Percentiles rank a stretch among this genome's conserved stretches.
Conservation (phyloP, 2,113 vertebrate genomes). For the Phylloscopus trochiloides region DNA sequence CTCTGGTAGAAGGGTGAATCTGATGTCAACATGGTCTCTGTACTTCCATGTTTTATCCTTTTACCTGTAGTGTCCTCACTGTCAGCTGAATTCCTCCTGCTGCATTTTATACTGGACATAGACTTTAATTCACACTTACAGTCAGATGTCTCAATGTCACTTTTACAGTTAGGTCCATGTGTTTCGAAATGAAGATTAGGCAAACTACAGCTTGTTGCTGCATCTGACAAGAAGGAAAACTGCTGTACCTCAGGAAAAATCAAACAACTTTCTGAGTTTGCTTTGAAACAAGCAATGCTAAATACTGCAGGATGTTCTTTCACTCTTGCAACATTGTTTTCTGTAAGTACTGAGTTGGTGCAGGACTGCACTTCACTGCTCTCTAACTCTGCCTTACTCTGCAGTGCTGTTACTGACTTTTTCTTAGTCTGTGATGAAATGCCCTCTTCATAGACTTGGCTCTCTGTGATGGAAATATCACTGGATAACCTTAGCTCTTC, state of each 20-base stretch:
- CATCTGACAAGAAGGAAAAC: not conserved
- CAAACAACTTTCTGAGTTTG: conserved; percentile 64
- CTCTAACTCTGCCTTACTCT: not conserved
- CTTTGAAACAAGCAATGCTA: conserved; percentile 15
- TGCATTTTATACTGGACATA: conserved; percentile 6
- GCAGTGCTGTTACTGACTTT: not conserved
- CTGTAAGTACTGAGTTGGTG: not conserved
- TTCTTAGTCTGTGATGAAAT: not conserved
- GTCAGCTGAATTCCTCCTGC: not conserved
- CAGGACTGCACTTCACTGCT: not conserved
- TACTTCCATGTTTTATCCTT: not conserved
- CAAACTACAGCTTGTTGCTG: conserved; percentile 55
- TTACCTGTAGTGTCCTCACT: not conserved
- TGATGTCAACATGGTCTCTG: not conserved
- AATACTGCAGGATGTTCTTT: not conserved
- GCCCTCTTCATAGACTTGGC: not conserved
- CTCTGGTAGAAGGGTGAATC: not conserved
- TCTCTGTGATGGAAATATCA: not conserved
- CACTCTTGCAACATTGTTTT: not conserved
- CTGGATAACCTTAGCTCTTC: not conserved
- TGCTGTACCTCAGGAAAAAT: not conserved
- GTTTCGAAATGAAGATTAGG: conserved; percentile 59
- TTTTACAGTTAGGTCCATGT: not conserved
- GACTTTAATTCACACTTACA: not conserved
- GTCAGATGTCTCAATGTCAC: not conserved